Conservation (phyloP, 1,140 invertebrate species). For the Drosophila nigrodunni region DNA sequence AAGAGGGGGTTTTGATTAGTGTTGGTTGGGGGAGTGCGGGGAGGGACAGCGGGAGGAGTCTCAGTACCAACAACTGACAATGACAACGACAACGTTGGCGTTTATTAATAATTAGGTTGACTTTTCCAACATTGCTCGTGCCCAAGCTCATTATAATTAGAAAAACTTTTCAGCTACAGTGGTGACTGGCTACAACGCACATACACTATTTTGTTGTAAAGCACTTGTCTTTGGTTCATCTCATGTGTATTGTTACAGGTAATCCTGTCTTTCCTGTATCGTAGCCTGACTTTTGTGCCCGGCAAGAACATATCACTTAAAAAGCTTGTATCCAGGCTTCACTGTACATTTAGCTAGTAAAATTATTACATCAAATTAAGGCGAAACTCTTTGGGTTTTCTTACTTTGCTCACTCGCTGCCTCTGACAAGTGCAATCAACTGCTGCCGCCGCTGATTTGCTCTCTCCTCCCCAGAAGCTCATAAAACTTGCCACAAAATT, state of each 20-base stretch:
- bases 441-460: constrained; percentile 31
- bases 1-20: neutral
- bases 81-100: constrained; percentile 70
- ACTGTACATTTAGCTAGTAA: constrained; percentile 30
- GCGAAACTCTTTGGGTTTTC: constrained; percentile 25
- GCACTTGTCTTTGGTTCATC: neutral
- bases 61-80: constrained; percentile 48
- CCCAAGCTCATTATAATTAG: constrained; percentile 32
- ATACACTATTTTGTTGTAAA: neutral
- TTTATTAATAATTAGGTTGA: constrained; percentile 81
- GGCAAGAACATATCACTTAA: too few species aligned
- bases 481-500: constrained; percentile 62
- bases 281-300: too few species aligned
- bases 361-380: constrained; percentile 53
- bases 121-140: constrained; percentile 46
- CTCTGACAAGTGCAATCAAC: constrained; percentile 37
- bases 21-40: neutral
- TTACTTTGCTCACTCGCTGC: constrained; percentile 1
- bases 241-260: neutral
- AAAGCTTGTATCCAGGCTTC: neutral
- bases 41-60: neutral
- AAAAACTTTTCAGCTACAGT: constrained; percentile 19
- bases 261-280: too few species aligned
- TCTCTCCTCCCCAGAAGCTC: constrained; percentile 31
- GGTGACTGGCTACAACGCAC: neutral